Evolutionary conservation across 2,113 vertebrate genomes (phyloP).

Genomic region (Dromas ardeola): DNA sequence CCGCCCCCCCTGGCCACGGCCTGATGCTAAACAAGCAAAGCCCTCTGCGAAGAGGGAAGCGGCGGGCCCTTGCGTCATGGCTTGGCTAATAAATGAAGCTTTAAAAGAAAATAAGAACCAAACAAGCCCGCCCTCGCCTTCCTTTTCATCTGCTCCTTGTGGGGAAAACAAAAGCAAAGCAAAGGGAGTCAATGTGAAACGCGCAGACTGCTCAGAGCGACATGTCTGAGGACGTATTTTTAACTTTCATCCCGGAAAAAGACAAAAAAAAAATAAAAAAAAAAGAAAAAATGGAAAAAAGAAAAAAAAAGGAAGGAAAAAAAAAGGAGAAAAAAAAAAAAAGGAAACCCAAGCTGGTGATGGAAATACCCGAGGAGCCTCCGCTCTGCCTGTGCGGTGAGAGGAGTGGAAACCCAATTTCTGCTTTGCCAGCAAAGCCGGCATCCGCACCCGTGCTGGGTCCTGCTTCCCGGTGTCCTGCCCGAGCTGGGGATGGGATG

Average conservation of each 20-base stretch:
- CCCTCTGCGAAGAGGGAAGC: not conserved
- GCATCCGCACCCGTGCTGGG: not conserved
- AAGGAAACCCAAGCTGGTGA: not conserved
- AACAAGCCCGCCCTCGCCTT: not conserved
- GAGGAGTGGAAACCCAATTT: not conserved
- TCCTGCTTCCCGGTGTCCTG: not conserved
- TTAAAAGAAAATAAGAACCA: not conserved
- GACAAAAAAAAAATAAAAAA: too few relatives aligned
- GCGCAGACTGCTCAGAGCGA: not conserved
- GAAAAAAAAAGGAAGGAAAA: not conserved
- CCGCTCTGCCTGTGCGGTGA: not conserved
- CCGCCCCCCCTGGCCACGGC: fast-evolving
- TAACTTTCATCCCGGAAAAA: not conserved
- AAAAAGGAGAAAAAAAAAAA: not conserved
- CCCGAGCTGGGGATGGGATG: not conserved
- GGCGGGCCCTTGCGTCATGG: not conserved
- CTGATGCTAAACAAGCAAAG: not conserved
- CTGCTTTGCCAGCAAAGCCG: not conserved
- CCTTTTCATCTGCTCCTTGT: not conserved
- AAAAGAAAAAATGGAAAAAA: not conserved
- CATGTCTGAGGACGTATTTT: not conserved
- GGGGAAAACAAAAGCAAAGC: not conserved
- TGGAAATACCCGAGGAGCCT: not conserved
- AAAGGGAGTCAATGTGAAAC: not conserved
- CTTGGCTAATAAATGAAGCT: not conserved